Conservation (phyloP, 2,797 vertebrate species). For the Triplophysa yarkandensis region DNA sequence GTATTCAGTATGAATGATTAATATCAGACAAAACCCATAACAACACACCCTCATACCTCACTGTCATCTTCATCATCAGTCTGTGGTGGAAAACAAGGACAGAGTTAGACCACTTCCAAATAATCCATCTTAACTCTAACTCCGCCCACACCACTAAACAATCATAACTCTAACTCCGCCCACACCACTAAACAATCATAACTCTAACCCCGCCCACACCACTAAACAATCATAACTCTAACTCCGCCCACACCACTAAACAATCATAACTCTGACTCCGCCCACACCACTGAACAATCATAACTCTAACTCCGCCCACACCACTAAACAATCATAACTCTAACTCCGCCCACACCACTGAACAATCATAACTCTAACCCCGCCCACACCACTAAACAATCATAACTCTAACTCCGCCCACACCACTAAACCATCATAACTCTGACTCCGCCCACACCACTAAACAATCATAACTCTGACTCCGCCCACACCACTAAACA, state of each 20-base stretch:
- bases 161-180: not conserved
- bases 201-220: not conserved
- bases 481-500: not conserved
- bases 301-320: not conserved
- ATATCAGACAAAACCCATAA: constrained; percentile 20
- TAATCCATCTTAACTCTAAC: not conserved
- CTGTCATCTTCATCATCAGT: constrained; percentile 90
- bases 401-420: not conserved
- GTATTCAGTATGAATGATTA: not conserved
- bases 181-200: not conserved
- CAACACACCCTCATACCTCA: constrained; percentile 79
- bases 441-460: too few relatives aligned
- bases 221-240: not conserved
- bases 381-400: not conserved
- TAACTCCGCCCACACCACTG: not conserved
- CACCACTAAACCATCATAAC: not conserved
- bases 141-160: not conserved
- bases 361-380: not conserved
- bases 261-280: not conserved
- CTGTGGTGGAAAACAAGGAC: constrained; percentile 72
- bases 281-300: not conserved
- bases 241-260: not conserved
- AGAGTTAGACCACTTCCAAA: constrained; percentile 61
- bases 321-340: not conserved
- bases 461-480: not conserved